A percentile compares a stretch with the other conserved stretches of the same genome.
These are phyloP conservation scores for Apis laboriosa DNA, from an alignment of 1,140 invertebrate species.

Conservation along the genomic window DNA sequence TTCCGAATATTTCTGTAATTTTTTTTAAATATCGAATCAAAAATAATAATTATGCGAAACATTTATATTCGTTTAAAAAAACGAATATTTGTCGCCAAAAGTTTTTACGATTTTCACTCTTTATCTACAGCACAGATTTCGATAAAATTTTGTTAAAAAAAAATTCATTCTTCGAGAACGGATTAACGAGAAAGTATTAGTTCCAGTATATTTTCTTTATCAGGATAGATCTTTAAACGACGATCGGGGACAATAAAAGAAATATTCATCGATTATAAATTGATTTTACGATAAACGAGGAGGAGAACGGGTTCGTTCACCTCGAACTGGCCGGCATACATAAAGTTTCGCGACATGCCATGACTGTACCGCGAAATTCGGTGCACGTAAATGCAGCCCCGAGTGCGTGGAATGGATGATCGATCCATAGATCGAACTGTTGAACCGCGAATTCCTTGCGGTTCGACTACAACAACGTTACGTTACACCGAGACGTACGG, in stretches of 20 bases:
- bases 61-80: too few species aligned
- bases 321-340: slow-evolving; percentile 53
- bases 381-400: slow-evolving; percentile 30
- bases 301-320: slow-evolving; percentile 61
- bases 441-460: slow-evolving; percentile 40
- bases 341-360: slow-evolving; percentile 41
- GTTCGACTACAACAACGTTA: slow-evolving; percentile 25
- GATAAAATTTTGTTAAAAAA: too few species aligned
- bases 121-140: too few species aligned
- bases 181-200: too few species aligned
- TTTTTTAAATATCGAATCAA: too few species aligned
- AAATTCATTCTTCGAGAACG: too few species aligned
- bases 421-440: slow-evolving; percentile 37
- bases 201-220: too few species aligned
- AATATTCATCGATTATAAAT: slow-evolving; percentile 14
- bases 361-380: slow-evolving; percentile 47
- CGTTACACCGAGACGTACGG: neutral
- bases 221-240: too few species aligned
- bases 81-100: too few species aligned
- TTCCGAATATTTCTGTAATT: too few species aligned
- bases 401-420: slow-evolving; percentile 47
- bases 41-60: too few species aligned
- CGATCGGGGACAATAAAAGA: neutral
- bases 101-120: too few species aligned
- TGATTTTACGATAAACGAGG: neutral